Evolutionary conservation across 2,888 invertebrate genomes (phyloP), one percentile per base, ranked within the genome.

Genomic region (Acanthacorydalis orientalis): DNA sequence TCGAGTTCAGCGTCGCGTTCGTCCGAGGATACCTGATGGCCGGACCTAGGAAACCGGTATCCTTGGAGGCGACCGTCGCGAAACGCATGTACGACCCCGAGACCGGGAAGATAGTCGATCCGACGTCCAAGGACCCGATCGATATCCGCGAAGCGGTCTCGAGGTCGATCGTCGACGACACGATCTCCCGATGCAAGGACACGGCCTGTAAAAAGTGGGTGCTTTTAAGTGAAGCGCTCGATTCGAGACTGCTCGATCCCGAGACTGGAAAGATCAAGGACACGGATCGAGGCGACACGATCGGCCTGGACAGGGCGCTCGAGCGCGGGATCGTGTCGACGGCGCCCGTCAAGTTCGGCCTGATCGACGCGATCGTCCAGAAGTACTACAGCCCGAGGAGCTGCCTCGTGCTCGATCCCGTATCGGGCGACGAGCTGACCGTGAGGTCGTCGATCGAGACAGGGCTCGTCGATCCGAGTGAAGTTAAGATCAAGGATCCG

Each of bases 121-220:
- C 75, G 23, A 68, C 84, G 51, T 80, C 83, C 34, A 75, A 79
- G 56, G 79, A 83, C 62, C 67, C 77, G 53, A 70, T 90, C 1
- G 73, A 78, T 54, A 72, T 92, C 15, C 73, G 78, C 45, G 85
- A 87, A 58, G 84, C 87, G 2, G 78, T 89, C 43, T 75, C 80
- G 53, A 74, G 84, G 57, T 82, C 83, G 55, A 77, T 90, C 51
- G 74, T 92, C 31, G 86, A 89, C 64, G 80, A 85, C 1, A 80
- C 80, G 51, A 83, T 87, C 53, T 83, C 85, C 6, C 77, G 84
- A 63, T 80, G 89, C 53, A 82, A 82, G 60, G 86, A 90, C 60
- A 80, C 83, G 0, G 73, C 77, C 55, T 74, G 76, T 43, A 79
- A 83, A 47, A 75, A 76, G 53, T 80, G 80, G 53, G 64, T 91